Evolutionary conservation across 2,797 vertebrate genomes (phyloP).

Genomic region (Rhincodon typus): DNA sequence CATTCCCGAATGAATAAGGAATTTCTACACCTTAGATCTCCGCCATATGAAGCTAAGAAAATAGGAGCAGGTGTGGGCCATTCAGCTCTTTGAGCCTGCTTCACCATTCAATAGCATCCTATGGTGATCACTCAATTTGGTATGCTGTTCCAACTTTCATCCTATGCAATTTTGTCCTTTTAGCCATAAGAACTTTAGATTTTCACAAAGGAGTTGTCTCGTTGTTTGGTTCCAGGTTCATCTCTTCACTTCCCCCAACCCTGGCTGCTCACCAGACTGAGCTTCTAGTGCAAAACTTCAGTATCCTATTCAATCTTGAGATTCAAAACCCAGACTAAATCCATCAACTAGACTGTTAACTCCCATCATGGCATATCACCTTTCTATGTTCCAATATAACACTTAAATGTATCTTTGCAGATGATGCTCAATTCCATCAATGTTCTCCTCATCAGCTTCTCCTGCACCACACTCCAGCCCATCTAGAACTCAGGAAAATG

Average conservation of each 20-base stretch:
- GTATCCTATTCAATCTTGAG: neutral
- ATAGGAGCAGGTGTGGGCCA: too few species aligned
- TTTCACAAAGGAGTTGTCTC: too few species aligned
- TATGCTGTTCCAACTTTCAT: too few species aligned
- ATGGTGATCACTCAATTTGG: too few species aligned
- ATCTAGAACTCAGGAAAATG: neutral
- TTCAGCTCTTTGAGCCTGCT: too few species aligned
- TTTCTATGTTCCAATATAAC: neutral
- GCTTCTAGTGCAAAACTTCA: neutral
- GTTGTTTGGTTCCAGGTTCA: neutral
- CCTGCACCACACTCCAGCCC: neutral
- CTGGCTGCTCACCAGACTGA: neutral
- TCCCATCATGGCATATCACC: neutral
- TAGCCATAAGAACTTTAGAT: too few species aligned
- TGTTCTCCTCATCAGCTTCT: neutral
- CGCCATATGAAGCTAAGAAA: too few species aligned
- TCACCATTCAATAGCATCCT: too few species aligned
- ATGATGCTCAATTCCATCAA: neutral
- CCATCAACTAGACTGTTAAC: neutral
- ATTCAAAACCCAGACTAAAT: neutral
- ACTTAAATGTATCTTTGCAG: neutral
- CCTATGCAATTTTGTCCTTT: too few species aligned
- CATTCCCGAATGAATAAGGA: neutral
- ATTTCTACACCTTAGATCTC: neutral
- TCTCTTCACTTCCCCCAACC: neutral